Conservation (phyloP, 2,113 vertebrate species). For the Dendropsophus ebraccatus region DNA sequence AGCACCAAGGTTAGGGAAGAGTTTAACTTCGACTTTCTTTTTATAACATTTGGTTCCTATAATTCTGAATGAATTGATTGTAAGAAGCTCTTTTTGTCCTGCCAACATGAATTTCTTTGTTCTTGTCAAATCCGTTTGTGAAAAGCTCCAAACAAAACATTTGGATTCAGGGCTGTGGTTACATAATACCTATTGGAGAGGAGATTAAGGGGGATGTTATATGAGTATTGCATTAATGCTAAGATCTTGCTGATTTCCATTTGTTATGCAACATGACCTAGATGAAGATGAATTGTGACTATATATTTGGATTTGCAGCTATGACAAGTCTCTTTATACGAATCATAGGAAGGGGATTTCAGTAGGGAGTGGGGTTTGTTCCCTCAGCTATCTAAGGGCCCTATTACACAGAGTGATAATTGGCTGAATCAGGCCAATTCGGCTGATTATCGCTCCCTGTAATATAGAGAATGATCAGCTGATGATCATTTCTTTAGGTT, state of each 20-base stretch:
- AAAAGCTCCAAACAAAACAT: constrained; percentile 27
- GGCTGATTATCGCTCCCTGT: no score
- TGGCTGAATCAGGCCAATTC: no score
- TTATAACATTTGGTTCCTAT: constrained; percentile 40
- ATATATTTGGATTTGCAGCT: background rate
- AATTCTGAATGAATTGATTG: constrained; percentile 41
- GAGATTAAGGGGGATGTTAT: constrained; percentile 18
- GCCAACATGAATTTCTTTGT: constrained; percentile 45
- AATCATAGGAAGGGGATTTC: background rate
- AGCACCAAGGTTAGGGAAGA: constrained; percentile 3
- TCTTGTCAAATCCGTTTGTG: constrained; percentile 17
- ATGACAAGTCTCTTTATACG: background rate
- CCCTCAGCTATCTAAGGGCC: background rate
- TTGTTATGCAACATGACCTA: constrained; percentile 19
- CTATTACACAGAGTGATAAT: no score
- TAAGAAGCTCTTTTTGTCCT: constrained; percentile 42
- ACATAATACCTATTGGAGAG: constrained; percentile 30
- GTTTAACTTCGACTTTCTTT: constrained; percentile 22
- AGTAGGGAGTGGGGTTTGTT: background rate
- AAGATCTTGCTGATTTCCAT: constrained; percentile 11
- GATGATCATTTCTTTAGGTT: no score
- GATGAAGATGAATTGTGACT: background rate
- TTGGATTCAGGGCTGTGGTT: background rate
- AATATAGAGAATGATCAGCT: no score
- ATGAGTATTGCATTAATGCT: constrained; percentile 24